phyloP scores from a whole-genome alignment of 2,113 vertebrate species.

The Craseonycteris thonglongyai region DNA sequence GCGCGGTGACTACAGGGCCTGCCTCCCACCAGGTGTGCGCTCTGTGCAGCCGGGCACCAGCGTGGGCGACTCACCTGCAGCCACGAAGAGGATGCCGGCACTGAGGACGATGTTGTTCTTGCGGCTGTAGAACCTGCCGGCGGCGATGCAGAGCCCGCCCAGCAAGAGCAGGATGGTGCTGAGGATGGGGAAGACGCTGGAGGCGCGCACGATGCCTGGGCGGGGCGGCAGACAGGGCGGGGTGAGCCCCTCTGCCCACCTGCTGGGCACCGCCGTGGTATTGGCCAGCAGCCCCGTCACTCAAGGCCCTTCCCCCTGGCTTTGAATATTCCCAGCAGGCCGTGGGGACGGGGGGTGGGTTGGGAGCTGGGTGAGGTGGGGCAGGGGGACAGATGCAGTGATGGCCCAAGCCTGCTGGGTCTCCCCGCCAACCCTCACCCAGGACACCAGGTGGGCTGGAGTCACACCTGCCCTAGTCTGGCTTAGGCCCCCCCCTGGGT shows the following conservation, averaged over 20 bases:
- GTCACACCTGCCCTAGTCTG: accelerated
- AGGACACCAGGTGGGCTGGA: accelerated
- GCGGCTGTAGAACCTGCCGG: conserved; percentile 92
- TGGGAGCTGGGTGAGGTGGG: background rate
- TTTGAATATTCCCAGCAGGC: background rate
- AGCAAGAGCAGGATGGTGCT: conserved; percentile 93
- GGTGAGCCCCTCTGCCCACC: background rate
- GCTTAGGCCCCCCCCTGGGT: background rate
- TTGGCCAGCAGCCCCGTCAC: background rate
- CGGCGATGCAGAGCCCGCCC: conserved; percentile 91
- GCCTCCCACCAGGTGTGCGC: accelerated
- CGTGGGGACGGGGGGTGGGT: accelerated
- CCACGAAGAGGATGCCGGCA: conserved; percentile 96
- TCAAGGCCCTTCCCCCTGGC: background rate
- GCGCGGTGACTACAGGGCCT: accelerated
- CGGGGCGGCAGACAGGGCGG: background rate
- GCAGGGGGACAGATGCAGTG: accelerated
- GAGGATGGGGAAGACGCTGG: conserved; percentile 97
- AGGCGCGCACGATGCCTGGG: conserved; percentile 95
- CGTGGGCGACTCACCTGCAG: conserved; percentile 84
- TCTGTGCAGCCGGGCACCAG: accelerated
- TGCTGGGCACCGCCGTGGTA: accelerated
- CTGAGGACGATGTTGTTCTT: conserved; percentile 96
- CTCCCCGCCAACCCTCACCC: too few species aligned
- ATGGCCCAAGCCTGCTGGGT: background rate